Evolutionary conservation across 2,797 vertebrate genomes (phyloP), one percentile per base, ranked within the genome.

Genomic region (Strix occidentalis): DNA sequence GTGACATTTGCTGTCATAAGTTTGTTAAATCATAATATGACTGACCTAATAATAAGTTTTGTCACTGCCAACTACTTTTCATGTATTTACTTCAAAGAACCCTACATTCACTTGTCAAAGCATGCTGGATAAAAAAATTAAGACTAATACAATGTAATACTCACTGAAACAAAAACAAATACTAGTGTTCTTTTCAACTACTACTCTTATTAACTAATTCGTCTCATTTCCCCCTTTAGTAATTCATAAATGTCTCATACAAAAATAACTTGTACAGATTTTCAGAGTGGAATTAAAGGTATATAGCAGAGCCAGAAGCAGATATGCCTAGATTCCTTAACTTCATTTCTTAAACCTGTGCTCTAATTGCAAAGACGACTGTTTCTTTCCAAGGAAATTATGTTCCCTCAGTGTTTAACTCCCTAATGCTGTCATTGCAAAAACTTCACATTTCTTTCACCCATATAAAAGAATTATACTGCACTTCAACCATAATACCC

Each of bases 41-140:
- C 23, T 85, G 74, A 93, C 81, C n/a, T 81, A 93, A 92, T 96
- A 94, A 69, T 29, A 71, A 75, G 39, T 48, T 91, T 90, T 87
- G 69, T 72, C 88, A 90, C 74, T 50, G 48, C 25, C 72, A 90
- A 91, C 46, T 41, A 63, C 16, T 84, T 96, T 71, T 75, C 46
- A 65, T 71, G 39, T 57, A 13, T 65, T 93, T 61, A 65, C 50
- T 87, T 95, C 71, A 81, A 92, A 65, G 37, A 77, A 68, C 16
- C 41, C 88, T 54, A 58, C 20, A 37, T 29, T 61, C 57, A 46
- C 64, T 71, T 82, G 56, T 71, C 74, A 90, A 94, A 94, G 77
- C 71, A 83, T 23, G 28, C 31, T 81, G 35, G 31, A 92, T 75
- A 61, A 79, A 89, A 46, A 84, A 77, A 75, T 87, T 80, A 83